Evolutionary conservation across 2,888 invertebrate genomes (phyloP), one percentile per base, ranked within the genome.

Genomic region (Nezara viridula): DNA sequence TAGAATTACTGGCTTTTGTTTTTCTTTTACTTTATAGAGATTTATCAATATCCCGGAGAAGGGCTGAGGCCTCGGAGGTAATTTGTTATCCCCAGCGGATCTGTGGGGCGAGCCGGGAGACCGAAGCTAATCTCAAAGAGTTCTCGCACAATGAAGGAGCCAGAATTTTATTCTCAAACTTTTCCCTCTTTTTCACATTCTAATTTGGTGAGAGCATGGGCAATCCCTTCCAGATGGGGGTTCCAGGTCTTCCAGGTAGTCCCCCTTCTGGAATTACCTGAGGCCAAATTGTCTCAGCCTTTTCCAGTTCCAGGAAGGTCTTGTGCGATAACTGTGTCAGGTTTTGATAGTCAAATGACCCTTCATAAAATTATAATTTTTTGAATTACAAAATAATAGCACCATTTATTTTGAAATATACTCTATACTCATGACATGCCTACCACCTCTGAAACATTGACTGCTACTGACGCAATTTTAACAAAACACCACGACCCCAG

Each of bases 111-210:
- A n/a, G n/a, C n/a, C n/a, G n/a, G n/a, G n/a, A n/a, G n/a, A n/a
- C n/a, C n/a, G n/a, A 73, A 73, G 37, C 73, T 73, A 73, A 73
- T 73, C 73, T 73, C 37, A 24, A 44, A 24, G 60, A 27, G 60
- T 24, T 40, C 40, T 44, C 16, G 40, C 77, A 44, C 40, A 77
- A 77, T 77, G 40, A 77, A 73, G 77, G 77, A 40, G 77, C 40
- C 40, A 77, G 40, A 77, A 37, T 77, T 77, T 77, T 77, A 77
- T 77, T 21, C 40, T 24, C 24, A 77, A 77, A 77, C 77, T 77
- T 77, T 77, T 60, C 4, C 77, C 77, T 73, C 77, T 44, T 77
- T 44, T 77, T 44, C 77, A 40, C 77, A 77, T 77, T 77, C 77
- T 40, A 77, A 77, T 77, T 77, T 77, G 40, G 77, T 37, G 21